phyloP scores from a whole-genome alignment of 1,140 invertebrate species.

The Trichoplusia ni region DNA sequence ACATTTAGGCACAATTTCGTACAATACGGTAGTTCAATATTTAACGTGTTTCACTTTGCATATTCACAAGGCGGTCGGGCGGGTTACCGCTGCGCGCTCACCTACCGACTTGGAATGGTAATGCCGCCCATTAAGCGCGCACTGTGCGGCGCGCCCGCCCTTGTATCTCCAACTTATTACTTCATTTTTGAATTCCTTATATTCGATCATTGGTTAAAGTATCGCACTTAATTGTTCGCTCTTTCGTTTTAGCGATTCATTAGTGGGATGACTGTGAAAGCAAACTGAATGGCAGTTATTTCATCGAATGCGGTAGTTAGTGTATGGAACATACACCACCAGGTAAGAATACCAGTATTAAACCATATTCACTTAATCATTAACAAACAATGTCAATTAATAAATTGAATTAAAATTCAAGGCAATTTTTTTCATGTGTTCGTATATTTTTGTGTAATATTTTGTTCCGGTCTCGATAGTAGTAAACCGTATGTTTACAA shows the following conservation, averaged over 20 bases:
- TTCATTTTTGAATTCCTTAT: slow-evolving; percentile 28
- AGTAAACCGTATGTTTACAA: slow-evolving; percentile 34
- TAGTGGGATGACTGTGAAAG: no score
- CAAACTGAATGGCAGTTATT: no score
- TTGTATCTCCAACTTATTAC: slow-evolving; percentile 36
- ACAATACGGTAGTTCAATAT: slow-evolving; percentile 63
- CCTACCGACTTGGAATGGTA: slow-evolving; percentile 65
- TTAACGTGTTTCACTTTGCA: slow-evolving; percentile 68
- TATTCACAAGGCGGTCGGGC: slow-evolving; percentile 69
- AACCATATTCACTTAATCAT: no score
- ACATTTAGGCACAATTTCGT: slow-evolving; percentile 53
- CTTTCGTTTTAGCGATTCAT: no score
- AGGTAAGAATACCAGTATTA: no score
- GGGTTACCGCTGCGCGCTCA: slow-evolving; percentile 47
- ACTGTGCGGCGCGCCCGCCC: slow-evolving; percentile 23
- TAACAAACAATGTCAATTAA: no score
- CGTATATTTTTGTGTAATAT: no score
- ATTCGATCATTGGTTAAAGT: slow-evolving; percentile 10
- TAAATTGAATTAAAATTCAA: no score
- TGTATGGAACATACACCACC: no score
- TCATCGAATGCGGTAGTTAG: no score
- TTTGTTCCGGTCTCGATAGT: slow-evolving; percentile 6
- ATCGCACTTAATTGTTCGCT: background rate
- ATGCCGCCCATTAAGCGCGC: slow-evolving; percentile 58
- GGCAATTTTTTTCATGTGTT: no score